Evolutionary conservation across 2,113 vertebrate genomes (phyloP), one percentile per base, ranked within the genome.

Genomic region (Ciconia maguari): DNA sequence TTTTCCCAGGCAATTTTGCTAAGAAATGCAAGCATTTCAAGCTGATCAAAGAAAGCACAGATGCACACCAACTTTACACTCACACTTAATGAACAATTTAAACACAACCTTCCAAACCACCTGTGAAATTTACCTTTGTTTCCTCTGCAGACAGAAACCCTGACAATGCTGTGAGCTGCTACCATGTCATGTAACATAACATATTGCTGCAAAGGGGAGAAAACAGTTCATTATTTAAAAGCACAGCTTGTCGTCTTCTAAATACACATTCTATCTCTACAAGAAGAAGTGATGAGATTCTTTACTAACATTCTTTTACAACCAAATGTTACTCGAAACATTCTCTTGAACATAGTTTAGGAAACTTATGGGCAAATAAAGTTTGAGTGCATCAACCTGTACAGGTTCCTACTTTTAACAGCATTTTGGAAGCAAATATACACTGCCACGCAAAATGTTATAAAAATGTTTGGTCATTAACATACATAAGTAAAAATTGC

Each of bases 161-260:
- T 98, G 89, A 99, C 98, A 97, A 99, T 98, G 98, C 99, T 99
- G 97, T 99, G 99, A 95, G 99, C 94, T 95, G 99, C 99, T 98
- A 99, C 99, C 99, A 99, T 99, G 95, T 99, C 99, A 65, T 99
- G 99, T 94, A 99, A 98, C 98, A 99, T 99, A 96, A 99, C 89
- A 92, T 99, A 99, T 99, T 99, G 99, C 99, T 99, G 98, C 54
- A 83, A 97, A 97, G 19, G 18, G 64, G 55, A 95, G 80, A 84
- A 79, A 87, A 94, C 7, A 88, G 12, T 6, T 65, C 8, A 44
- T 76, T 87, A 87, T 34, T 71, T 30, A 62, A 70, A 76, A 91
- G 71, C 26, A 78, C 20, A 87, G 49, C 11, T 38, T 49, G 9
- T n/a, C 38, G 2, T 75, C 36, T 82, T 76, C 77, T 64, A 91